Conservation (phyloP, 2,113 vertebrate genomes). For the Boulengeromyrus knoepffleri region DNA sequence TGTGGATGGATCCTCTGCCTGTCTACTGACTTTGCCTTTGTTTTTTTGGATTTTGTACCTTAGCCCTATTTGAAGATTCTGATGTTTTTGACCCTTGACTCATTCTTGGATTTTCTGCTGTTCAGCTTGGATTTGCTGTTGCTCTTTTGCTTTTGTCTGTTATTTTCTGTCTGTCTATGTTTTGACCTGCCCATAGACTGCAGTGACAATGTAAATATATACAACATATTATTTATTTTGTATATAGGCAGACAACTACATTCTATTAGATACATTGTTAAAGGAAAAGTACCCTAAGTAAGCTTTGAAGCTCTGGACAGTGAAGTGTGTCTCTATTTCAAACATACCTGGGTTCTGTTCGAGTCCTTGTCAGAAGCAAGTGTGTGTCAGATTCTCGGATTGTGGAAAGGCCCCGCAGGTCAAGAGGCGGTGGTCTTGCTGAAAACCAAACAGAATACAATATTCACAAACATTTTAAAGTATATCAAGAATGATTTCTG, state of each 20-base stretch:
- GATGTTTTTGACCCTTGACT: not conserved
- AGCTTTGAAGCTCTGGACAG: not conserved
- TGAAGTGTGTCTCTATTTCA: not conserved
- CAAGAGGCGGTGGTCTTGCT: slow-evolving; percentile 87
- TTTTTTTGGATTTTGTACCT: not conserved
- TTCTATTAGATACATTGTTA: not conserved
- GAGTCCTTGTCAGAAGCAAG: slow-evolving; percentile 66
- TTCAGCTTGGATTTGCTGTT: not conserved
- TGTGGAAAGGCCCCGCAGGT: slow-evolving; percentile 81
- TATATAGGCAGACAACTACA: not conserved
- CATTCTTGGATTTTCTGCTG: not conserved
- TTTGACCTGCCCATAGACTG: not conserved
- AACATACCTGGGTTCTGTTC: slow-evolving; percentile 78
- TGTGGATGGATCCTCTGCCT: not conserved
- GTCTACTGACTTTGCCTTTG: not conserved
- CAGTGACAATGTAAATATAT: not conserved
- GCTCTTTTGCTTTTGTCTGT: not conserved
- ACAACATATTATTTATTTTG: not conserved
- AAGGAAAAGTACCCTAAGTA: not conserved
- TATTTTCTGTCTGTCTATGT: not conserved
- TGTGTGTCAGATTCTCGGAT: slow-evolving; percentile 74
- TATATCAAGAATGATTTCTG: not conserved
- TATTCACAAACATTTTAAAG: not conserved
- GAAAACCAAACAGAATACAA: slow-evolving; percentile 19
- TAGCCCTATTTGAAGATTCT: not conserved